phyloP scores from a whole-genome alignment of 2,113 vertebrate species.

The Acanthisitta chloris region DNA sequence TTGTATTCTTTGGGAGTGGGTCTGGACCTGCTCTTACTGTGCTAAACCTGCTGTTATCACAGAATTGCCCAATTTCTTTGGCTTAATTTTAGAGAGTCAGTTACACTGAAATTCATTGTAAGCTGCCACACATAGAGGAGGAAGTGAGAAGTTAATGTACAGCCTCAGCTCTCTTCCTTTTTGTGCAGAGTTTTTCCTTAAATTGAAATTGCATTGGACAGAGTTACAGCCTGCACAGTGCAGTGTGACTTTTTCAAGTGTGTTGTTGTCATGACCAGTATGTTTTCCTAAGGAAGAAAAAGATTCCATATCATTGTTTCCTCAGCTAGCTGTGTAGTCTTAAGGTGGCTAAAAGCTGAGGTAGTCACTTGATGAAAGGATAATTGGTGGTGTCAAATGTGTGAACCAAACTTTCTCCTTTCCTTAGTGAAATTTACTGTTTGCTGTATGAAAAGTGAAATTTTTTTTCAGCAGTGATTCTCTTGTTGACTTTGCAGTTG shows the following conservation, averaged over 20 bases:
- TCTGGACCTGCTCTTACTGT: not conserved
- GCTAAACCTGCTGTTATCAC: not conserved
- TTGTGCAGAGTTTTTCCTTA: not conserved
- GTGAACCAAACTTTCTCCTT: not conserved
- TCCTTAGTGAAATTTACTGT: not conserved
- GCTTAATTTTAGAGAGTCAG: not conserved
- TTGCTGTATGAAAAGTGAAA: not conserved
- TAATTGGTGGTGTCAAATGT: not conserved
- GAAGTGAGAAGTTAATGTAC: not conserved
- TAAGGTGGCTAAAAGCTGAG: not conserved
- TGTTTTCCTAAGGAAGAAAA: not conserved
- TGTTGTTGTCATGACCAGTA: fast-evolving
- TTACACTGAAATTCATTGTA: not conserved
- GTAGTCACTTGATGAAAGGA: not conserved
- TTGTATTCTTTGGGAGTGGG: not conserved
- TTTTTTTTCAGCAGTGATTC: not conserved
- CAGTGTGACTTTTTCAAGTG: not conserved
- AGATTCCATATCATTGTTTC: not conserved
- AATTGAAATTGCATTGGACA: not conserved
- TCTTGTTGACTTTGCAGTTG: not conserved
- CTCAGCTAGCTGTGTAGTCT: not conserved
- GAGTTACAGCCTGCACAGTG: fast-evolving
- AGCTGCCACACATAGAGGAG: not conserved
- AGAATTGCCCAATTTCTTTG: not conserved
- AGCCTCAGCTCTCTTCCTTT: not conserved